phyloP scores from a whole-genome alignment of 1,140 invertebrate species.

The Hirudo medicinalis region DNA sequence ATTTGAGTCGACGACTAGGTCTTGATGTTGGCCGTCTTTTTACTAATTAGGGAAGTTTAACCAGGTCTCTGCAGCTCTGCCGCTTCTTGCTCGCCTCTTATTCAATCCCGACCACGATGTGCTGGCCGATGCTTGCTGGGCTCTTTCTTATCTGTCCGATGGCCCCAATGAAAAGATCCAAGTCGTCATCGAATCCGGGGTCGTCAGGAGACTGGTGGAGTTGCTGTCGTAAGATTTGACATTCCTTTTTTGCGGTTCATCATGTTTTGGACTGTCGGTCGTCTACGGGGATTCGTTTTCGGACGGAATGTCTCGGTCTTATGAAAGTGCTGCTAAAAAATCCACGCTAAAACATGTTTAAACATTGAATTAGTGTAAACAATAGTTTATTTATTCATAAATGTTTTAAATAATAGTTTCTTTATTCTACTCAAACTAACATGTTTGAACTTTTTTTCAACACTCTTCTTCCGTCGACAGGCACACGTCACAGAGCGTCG shows the following conservation, averaged over 20 bases:
- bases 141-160: slow-evolving; percentile 81
- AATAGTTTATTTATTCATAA: background rate
- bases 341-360: too few species aligned
- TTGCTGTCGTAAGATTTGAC: slow-evolving; percentile 60
- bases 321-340: too few species aligned
- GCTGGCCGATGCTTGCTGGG: slow-evolving; percentile 87
- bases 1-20: too few species aligned
- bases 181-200: slow-evolving; percentile 80
- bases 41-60: slow-evolving; percentile 33
- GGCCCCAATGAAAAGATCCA: slow-evolving; percentile 97
- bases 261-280: slow-evolving; percentile 21
- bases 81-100: slow-evolving; percentile 69
- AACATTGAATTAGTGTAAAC: too few species aligned
- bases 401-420: background rate
- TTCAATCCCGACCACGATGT: slow-evolving; percentile 88
- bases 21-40: slow-evolving; percentile 29
- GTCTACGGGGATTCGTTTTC: background rate
- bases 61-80: slow-evolving; percentile 57
- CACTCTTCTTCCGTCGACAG: slow-evolving; percentile 42
- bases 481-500: slow-evolving; percentile 73
- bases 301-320: too few species aligned
- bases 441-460: background rate
- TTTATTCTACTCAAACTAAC: too few species aligned
- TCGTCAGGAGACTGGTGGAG: slow-evolving; percentile 83
- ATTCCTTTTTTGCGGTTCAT: background rate